Conservation (phyloP, 2,797 vertebrate species). For the Myiotriccus ornatus region DNA sequence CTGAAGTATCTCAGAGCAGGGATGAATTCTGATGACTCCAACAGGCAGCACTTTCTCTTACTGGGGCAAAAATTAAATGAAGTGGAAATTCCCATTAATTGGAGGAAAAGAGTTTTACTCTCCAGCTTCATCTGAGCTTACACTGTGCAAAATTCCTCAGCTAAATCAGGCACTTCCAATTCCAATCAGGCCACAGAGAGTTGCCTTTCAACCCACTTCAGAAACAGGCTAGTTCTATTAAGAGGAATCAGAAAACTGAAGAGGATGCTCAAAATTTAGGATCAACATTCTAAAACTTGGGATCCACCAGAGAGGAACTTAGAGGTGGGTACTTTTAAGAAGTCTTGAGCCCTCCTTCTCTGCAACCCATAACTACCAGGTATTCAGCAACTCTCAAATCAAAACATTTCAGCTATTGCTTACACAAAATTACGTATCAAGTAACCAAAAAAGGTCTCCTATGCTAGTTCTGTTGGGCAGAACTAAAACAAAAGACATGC, state of each 20-base stretch:
- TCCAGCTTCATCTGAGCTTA: neutral
- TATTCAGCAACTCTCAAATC: neutral
- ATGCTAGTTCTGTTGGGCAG: neutral
- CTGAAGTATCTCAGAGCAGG: neutral
- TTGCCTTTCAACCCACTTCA: neutral
- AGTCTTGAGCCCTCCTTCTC: neutral
- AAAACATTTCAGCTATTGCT: neutral
- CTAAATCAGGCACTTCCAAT: neutral
- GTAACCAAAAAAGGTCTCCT: neutral
- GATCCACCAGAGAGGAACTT: neutral
- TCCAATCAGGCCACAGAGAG: neutral
- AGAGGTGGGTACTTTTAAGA: neutral
- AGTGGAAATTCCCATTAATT: neutral
- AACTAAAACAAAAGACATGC: neutral
- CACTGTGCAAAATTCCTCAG: neutral
- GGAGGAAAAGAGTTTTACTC: neutral
- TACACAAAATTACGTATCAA: neutral
- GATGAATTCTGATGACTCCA: neutral
- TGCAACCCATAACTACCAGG: neutral
- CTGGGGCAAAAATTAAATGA: neutral
- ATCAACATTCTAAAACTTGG: neutral
- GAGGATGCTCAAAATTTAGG: neutral
- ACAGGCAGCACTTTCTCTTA: neutral
- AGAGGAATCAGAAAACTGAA: neutral
- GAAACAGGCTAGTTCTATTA: neutral